These are phyloP conservation scores for Microdon myrmicae DNA, from an alignment of 2,888 invertebrate species.

Conservation along the genomic window DNA sequence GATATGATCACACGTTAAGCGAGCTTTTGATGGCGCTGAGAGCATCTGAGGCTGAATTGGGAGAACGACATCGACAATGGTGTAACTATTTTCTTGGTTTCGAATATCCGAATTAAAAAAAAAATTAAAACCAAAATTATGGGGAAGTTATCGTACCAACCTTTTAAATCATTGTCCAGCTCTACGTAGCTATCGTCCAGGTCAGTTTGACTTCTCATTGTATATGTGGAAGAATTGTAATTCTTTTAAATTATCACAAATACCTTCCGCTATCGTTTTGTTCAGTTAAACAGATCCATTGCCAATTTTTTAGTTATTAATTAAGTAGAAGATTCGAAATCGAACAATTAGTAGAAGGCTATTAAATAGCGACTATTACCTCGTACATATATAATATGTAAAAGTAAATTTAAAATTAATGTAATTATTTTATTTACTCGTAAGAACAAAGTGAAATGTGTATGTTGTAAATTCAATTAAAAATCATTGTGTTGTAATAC, in stretches of 20 bases:
- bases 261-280: no score
- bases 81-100: slow-evolving; percentile 64
- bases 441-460: slow-evolving; percentile 23
- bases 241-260: no score
- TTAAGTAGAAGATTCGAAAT: slow-evolving; percentile 47
- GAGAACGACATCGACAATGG: slow-evolving; percentile 63
- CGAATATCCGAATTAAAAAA: slow-evolving; percentile 54
- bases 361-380: slow-evolving; percentile 48
- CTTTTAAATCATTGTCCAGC: no score
- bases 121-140: no score
- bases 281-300: no score
- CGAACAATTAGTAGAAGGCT: slow-evolving; percentile 26
- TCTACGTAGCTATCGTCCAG: no score
- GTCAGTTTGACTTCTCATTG: no score
- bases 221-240: no score
- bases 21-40: slow-evolving; percentile 62
- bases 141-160: no score
- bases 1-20: slow-evolving; percentile 60
- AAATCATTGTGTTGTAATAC: neutral
- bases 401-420: slow-evolving; percentile 34
- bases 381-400: slow-evolving; percentile 45
- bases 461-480: slow-evolving; percentile 28
- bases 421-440: slow-evolving; percentile 38
- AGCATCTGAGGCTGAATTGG: slow-evolving; percentile 60
- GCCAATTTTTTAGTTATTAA: slow-evolving; percentile 39